These are phyloP conservation scores for Phrynocephalus guinanensis DNA, from an alignment of 2,797 vertebrate genomes.

Conservation along the genomic window DNA sequence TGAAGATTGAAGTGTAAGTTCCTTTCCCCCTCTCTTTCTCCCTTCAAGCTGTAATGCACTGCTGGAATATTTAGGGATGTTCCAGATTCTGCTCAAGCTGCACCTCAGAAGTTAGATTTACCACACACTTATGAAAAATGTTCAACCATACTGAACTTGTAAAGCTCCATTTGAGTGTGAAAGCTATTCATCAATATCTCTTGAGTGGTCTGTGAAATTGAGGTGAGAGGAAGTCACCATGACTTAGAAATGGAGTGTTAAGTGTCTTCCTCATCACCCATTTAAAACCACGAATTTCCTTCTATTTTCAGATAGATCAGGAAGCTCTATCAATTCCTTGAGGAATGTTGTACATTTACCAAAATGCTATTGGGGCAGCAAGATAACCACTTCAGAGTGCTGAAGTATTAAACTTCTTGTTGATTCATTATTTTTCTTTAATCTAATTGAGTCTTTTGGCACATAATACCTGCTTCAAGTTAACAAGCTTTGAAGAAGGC, in stretches of 20 bases:
- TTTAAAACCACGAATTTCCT: background rate
- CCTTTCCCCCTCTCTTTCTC: background rate
- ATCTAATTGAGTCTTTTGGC: slow-evolving; percentile 13
- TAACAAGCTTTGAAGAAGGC: slow-evolving; percentile 37
- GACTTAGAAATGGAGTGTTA: slow-evolving; percentile 5
- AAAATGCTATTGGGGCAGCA: slow-evolving; percentile 10
- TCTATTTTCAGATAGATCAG: background rate
- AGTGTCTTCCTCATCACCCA: too few relatives aligned
- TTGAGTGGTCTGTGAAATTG: background rate
- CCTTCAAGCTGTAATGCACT: background rate
- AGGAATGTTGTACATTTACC: slow-evolving; percentile 26
- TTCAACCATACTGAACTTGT: accelerated
- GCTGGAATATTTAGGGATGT: background rate
- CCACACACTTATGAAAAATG: background rate
- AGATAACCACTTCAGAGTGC: slow-evolving; percentile 11
- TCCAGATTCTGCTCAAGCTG: background rate
- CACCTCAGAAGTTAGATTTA: background rate
- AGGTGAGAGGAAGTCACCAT: slow-evolving; percentile 10
- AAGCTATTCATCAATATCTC: background rate
- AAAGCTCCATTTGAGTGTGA: background rate
- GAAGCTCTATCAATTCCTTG: slow-evolving; percentile 8
- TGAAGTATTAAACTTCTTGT: slow-evolving; percentile 22
- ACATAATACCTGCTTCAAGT: slow-evolving; percentile 31
- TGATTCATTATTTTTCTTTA: slow-evolving; percentile 46
- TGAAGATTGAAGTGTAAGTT: background rate